phyloP scores from a whole-genome alignment of 1,140 invertebrate species.

The Drosophila navojoa region DNA sequence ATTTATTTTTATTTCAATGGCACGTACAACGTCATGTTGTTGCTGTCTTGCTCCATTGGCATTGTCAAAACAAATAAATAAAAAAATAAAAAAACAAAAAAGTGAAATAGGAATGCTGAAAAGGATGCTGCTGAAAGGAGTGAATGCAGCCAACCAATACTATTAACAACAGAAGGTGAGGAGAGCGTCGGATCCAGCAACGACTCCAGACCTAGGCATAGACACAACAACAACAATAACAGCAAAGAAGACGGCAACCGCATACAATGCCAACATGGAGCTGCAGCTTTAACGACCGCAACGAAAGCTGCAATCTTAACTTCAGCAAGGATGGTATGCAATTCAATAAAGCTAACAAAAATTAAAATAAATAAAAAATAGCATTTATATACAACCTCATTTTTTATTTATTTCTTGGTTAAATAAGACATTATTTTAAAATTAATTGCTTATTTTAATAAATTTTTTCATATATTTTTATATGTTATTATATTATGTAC shows the following conservation, averaged over 20 bases:
- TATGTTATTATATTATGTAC: no score
- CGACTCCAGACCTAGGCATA: conserved; percentile 24
- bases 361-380: neutral
- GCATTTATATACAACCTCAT: neutral
- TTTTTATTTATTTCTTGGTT: no score
- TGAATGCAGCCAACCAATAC: conserved; percentile 26
- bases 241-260: neutral
- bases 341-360: conserved; percentile 1
- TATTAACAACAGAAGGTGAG: conserved; percentile 46
- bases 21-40: conserved; percentile 58
- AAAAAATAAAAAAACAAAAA: conserved; percentile 17
- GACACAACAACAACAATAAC: conserved; percentile 8
- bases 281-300: conserved; percentile 40
- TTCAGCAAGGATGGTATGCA: conserved; percentile 27
- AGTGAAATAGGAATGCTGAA: conserved; percentile 64
- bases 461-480: no score
- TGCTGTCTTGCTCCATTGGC: conserved; percentile 27
- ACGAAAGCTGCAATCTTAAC: conserved; percentile 8
- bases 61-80: conserved; percentile 60
- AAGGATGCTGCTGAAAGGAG: conserved; percentile 57
- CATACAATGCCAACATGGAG: conserved; percentile 43
- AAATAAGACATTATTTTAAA: no score
- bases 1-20: conserved; percentile 68
- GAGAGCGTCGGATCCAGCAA: no score
- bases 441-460: no score